Percentiles rank a stretch among this genome's conserved stretches.
phyloP scores from a whole-genome alignment of 2,797 vertebrate genomes.

The Austrolebias charrua region DNA sequence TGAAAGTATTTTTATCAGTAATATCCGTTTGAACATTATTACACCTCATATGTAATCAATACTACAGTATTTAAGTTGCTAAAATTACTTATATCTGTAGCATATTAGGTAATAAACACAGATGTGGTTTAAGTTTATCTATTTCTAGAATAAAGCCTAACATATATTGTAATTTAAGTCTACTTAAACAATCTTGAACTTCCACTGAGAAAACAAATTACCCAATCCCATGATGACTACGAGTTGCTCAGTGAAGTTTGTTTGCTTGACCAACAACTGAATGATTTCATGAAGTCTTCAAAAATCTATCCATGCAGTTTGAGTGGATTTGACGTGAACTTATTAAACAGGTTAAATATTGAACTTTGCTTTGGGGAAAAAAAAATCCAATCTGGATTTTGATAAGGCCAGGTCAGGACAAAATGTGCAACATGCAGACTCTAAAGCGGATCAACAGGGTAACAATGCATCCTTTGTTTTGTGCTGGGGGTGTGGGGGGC shows the following conservation, averaged over 20 bases:
- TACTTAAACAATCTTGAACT: no score
- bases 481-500: conserved; percentile 2
- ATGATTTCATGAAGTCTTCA: conserved; percentile 6
- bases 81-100: no score
- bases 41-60: no score
- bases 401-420: conserved; percentile 21
- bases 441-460: conserved; percentile 20
- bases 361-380: background rate
- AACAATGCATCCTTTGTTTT: conserved; percentile 51
- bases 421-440: conserved; percentile 19
- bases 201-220: conserved; percentile 1
- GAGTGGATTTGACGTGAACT: background rate
- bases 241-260: conserved; percentile 9
- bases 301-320: background rate
- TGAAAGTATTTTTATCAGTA: no score
- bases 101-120: no score
- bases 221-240: conserved; percentile 3
- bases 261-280: conserved; percentile 13
- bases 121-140: no score
- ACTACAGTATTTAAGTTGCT: no score
- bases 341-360: background rate
- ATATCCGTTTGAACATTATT: no score
- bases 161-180: no score
- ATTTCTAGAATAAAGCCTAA: no score
- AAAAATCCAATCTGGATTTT: conserved; percentile 29